Evolutionary conservation across 1,140 invertebrate genomes (phyloP).

Genomic region (Asbolus verrucosus): DNA sequence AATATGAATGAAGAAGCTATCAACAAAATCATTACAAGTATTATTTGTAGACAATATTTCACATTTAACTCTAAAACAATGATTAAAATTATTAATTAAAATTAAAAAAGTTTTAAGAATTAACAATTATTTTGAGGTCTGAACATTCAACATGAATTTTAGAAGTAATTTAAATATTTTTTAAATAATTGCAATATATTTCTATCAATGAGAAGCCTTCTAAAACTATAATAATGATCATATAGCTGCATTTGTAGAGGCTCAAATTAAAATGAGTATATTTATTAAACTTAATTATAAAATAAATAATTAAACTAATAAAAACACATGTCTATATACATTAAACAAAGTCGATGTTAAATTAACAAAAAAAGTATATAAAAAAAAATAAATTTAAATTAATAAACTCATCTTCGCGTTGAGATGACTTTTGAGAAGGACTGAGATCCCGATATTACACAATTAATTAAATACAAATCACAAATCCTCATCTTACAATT

Average conservation of each 20-base stretch:
- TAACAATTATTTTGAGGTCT: constrained; percentile 17
- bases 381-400: neutral
- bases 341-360: neutral
- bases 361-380: constrained; percentile 3
- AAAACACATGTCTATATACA: constrained; percentile 6
- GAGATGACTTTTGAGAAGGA: constrained; percentile 4
- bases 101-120: constrained; percentile 25
- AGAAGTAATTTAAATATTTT: neutral
- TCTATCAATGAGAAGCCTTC: constrained; percentile 16
- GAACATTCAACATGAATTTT: constrained; percentile 27
- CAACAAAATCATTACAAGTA: constrained; percentile 18
- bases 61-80: neutral
- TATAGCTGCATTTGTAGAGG: no score
- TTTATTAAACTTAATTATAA: constrained; percentile 8
- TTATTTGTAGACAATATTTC: no score
- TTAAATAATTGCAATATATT: neutral
- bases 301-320: constrained; percentile 29
- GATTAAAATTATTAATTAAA: neutral
- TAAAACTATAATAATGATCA: constrained; percentile 17
- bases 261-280: constrained; percentile 12
- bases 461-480: constrained; percentile 14
- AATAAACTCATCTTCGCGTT: neutral
- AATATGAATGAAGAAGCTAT: constrained; percentile 22
- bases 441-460: constrained; percentile 8
- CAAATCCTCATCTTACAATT: constrained; percentile 17